These are phyloP conservation scores for Hozukius guyotensis DNA, from an alignment of 2,797 vertebrate genomes.

Conservation along the genomic window DNA sequence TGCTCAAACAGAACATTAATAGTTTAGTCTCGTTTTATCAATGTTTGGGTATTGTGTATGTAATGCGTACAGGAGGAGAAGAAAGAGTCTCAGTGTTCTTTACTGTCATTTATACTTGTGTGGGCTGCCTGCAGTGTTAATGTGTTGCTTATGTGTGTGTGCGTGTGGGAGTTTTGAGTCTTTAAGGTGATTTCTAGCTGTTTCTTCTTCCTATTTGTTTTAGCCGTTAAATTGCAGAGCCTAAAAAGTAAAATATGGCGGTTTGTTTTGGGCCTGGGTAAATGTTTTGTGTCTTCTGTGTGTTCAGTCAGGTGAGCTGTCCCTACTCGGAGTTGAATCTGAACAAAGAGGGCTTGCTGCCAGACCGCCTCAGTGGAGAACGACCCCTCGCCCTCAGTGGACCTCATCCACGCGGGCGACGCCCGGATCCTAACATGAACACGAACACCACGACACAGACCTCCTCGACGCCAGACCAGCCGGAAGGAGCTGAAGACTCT, in stretches of 20 bases:
- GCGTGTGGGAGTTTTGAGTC: constrained; percentile 32
- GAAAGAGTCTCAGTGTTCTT: constrained; percentile 25
- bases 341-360: constrained; percentile 88
- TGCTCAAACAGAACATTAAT: not conserved
- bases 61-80: constrained; percentile 9
- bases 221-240: not conserved
- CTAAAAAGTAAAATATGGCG: not conserved
- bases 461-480: constrained; percentile 49
- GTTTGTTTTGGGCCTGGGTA: not conserved
- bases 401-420: constrained; percentile 78
- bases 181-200: constrained; percentile 4
- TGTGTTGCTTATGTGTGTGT: constrained; percentile 36
- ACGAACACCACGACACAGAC: constrained; percentile 43
- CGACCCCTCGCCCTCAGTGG: constrained; percentile 72
- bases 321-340: constrained; percentile 91
- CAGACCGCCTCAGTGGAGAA: constrained; percentile 89
- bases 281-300: not conserved
- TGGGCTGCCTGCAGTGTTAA: constrained; percentile 50
- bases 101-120: constrained; percentile 51
- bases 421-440: constrained; percentile 68
- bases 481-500: constrained; percentile 68
- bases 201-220: constrained; percentile 22
- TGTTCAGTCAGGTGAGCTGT: constrained; percentile 87
- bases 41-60: not conserved
- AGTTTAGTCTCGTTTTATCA: not conserved